phyloP scores from a whole-genome alignment of 2,888 invertebrate species.

The Stomorhina lunata region DNA sequence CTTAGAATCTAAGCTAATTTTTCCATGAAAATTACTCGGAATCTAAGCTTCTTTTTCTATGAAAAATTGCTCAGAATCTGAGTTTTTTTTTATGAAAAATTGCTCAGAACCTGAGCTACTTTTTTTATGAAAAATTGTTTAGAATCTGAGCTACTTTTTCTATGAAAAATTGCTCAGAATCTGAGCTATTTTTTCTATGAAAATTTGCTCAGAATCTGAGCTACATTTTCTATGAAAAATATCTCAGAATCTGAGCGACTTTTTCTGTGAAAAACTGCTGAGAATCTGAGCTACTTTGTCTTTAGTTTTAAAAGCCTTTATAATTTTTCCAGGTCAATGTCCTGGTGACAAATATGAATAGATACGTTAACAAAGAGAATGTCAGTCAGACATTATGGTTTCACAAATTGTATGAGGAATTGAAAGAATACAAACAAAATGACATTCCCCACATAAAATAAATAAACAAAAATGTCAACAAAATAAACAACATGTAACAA shows the following conservation, averaged over 20 bases:
- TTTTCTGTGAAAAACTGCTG: background rate
- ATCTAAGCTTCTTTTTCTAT: too few relatives aligned
- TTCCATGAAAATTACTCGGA: background rate
- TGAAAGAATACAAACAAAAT: conserved; percentile 17
- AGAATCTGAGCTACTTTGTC: background rate
- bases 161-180: too few relatives aligned
- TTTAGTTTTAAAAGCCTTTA: background rate
- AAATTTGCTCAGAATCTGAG: too few relatives aligned
- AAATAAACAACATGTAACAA: background rate
- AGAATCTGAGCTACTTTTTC: too few relatives aligned
- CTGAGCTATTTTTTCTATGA: too few relatives aligned
- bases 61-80: too few relatives aligned
- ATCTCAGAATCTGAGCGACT: background rate
- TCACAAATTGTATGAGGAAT: conserved; percentile 13
- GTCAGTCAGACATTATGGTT: conserved; percentile 29
- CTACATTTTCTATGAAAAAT: background rate
- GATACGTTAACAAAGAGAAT: conserved; percentile 24
- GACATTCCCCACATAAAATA: conserved; percentile 32
- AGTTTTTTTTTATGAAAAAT: too few relatives aligned
- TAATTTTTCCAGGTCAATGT: conserved; percentile 40
- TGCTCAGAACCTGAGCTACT: too few relatives aligned
- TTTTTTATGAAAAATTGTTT: too few relatives aligned
- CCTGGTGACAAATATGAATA: conserved; percentile 19
- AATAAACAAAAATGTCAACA: conserved; percentile 39
- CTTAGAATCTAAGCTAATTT: background rate